These are phyloP conservation scores for Cherax destructor DNA, from an alignment of 1,140 invertebrate species.

Conservation along the genomic window DNA sequence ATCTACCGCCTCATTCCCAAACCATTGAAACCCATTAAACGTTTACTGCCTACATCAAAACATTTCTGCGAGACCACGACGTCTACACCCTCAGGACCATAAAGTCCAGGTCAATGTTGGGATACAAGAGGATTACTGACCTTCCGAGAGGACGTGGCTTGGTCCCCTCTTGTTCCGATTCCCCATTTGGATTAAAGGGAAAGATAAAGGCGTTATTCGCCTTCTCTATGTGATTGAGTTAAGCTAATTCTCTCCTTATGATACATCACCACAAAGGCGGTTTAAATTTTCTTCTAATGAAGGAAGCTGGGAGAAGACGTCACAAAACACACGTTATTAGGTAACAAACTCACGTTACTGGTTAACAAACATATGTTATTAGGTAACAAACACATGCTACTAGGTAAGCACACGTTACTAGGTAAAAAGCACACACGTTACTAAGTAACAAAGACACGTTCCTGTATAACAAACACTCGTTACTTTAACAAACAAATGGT, in stretches of 20 bases:
- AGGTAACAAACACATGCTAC: too few relatives aligned
- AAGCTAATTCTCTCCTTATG: conserved; percentile 5
- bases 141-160: background rate
- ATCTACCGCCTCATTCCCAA: background rate
- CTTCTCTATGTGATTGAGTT: background rate
- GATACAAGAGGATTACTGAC: background rate
- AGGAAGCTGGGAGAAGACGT: too few relatives aligned
- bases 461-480: too few relatives aligned
- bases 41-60: background rate
- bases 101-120: background rate
- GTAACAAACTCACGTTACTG: too few relatives aligned
- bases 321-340: too few relatives aligned
- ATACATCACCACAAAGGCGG: background rate
- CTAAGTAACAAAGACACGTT: too few relatives aligned
- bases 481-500: too few relatives aligned
- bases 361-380: too few relatives aligned
- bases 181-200: background rate
- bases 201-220: conserved; percentile 4
- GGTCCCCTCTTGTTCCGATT: background rate
- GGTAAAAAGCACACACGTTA: too few relatives aligned
- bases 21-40: background rate
- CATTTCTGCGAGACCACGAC: background rate
- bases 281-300: background rate
- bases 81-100: background rate
- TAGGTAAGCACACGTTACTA: too few relatives aligned